Conservation (phyloP, 2,888 invertebrate species). For the Phorcus lineatus region DNA sequence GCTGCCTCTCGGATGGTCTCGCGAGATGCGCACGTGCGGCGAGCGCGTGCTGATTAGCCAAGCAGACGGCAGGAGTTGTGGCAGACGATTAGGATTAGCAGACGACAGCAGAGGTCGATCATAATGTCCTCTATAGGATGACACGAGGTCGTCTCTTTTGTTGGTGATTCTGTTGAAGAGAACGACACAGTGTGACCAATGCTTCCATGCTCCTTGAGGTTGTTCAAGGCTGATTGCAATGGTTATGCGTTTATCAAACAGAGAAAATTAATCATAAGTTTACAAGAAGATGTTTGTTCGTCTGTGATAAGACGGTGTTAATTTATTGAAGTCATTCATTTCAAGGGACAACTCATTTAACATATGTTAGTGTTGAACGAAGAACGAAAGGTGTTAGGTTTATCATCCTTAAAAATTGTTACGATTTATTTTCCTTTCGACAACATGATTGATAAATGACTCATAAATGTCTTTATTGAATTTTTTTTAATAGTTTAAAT, state of each 20-base stretch:
- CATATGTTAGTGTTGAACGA: no score
- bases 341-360: no score
- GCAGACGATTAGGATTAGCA: background rate
- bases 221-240: background rate
- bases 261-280: slow-evolving; percentile 10
- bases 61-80: slow-evolving; percentile 1
- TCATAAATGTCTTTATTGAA: no score
- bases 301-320: no score
- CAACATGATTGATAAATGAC: no score
- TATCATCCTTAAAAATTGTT: no score
- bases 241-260: slow-evolving; percentile 1
- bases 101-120: background rate
- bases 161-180: background rate
- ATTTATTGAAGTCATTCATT: no score
- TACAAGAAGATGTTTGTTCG: background rate
- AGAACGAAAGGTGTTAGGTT: no score
- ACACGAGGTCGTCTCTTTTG: background rate
- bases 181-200: background rate
- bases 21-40: slow-evolving; percentile 1
- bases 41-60: background rate
- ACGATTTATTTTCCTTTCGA: no score
- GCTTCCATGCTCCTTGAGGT: background rate
- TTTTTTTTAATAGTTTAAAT: no score
- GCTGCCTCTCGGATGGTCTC: background rate
- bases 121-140: background rate